Conservation (phyloP, 2,888 invertebrate species). For the Julus scandinavius region DNA sequence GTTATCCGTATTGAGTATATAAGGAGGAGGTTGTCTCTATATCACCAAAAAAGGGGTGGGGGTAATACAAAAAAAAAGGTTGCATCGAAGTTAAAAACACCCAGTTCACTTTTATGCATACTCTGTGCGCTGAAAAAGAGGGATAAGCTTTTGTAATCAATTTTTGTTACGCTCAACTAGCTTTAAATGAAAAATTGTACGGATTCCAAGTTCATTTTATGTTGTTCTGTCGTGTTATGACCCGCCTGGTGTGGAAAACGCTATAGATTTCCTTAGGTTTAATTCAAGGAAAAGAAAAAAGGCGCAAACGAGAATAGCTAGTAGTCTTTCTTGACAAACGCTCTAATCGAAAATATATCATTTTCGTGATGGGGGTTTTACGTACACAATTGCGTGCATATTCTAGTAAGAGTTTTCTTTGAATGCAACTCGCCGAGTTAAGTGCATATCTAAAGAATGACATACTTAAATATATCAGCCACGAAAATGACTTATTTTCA, state of each 20-base stretch:
- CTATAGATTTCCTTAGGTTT: neutral
- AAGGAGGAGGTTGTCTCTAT: neutral
- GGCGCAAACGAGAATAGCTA: neutral
- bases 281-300: neutral
- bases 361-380: neutral
- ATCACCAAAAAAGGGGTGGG: neutral
- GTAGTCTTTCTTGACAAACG: constrained; percentile 3
- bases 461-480: neutral
- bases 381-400: neutral
- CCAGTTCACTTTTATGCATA: constrained; percentile 15
- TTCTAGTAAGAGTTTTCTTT: neutral
- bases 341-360: constrained; percentile 34
- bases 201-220: constrained; percentile 39
- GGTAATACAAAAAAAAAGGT: neutral
- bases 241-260: neutral
- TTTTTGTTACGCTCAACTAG: constrained; percentile 44
- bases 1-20: neutral
- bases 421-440: neutral
- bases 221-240: constrained; percentile 41
- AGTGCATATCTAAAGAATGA: neutral
- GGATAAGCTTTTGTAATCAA: constrained; percentile 46
- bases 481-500: constrained; percentile 5
- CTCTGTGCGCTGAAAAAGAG: neutral
- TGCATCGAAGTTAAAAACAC: neutral
- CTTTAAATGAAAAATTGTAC: constrained; percentile 36